A percentile compares a stretch with the other conserved stretches of the same genome.
Evolutionary conservation across 2,888 invertebrate species (phyloP).

Genomic region (Bellardia bayeri): DNA sequence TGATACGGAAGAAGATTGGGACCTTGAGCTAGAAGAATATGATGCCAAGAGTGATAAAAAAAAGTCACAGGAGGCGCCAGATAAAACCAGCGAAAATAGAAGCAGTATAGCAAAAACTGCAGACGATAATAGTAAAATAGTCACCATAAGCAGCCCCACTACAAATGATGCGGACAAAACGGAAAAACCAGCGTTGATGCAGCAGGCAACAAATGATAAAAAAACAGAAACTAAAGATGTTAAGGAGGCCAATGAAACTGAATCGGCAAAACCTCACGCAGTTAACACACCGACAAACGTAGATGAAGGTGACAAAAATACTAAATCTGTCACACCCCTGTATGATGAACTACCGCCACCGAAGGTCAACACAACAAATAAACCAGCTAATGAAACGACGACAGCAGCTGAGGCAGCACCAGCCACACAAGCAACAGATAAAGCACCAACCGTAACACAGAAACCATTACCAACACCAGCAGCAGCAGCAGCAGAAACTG

Average conservation of each 20-base stretch:
- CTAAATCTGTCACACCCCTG: slow-evolving; percentile 56
- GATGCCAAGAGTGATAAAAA: slow-evolving; percentile 77
- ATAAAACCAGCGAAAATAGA: neutral
- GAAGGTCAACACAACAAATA: slow-evolving; percentile 31
- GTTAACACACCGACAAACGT: slow-evolving; percentile 6
- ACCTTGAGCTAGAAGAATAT: slow-evolving; percentile 82
- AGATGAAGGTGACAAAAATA: slow-evolving; percentile 44
- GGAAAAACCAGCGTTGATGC: neutral
- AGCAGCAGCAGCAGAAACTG: slow-evolving; percentile 2
- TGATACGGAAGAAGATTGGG: slow-evolving; percentile 84
- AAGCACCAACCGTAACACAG: slow-evolving; percentile 56
- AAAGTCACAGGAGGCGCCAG: slow-evolving; percentile 40
- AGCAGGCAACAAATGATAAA: slow-evolving; percentile 2
- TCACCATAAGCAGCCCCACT: neutral
- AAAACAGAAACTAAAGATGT: neutral
- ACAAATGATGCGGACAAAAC: slow-evolving; percentile 1
- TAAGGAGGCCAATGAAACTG: slow-evolving; percentile 17
- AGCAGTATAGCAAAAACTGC: slow-evolving; percentile 5
- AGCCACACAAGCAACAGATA: slow-evolving; percentile 24
- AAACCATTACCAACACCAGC: slow-evolving; percentile 20
- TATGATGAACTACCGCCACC: slow-evolving; percentile 56
- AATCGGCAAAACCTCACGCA: slow-evolving; percentile 65
- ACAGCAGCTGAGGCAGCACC: slow-evolving; percentile 15
- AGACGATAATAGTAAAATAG: slow-evolving; percentile 1
- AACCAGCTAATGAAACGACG: slow-evolving; percentile 57